Percentiles rank a stretch among this genome's conserved stretches.
These are phyloP conservation scores for Melanostoma scalare DNA, from an alignment of 2,888 invertebrate species.

Conservation along the genomic window DNA sequence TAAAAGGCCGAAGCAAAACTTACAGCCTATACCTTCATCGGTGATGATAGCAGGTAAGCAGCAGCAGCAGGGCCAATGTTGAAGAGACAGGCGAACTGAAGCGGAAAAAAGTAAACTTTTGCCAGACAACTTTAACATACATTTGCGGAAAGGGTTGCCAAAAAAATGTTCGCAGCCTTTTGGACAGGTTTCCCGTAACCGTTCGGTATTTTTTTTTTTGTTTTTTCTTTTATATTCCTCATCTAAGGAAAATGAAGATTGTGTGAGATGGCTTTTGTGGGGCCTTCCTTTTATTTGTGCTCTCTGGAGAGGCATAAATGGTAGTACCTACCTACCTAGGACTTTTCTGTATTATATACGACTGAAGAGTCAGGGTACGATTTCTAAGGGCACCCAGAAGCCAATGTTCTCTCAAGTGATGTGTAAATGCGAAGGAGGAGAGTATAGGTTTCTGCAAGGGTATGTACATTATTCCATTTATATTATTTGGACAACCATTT, in stretches of 20 bases:
- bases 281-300: constrained; percentile 49
- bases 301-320: constrained; percentile 62
- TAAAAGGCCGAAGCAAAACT: constrained; percentile 62
- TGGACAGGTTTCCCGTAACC: constrained; percentile 39
- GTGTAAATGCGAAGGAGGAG: constrained; percentile 54
- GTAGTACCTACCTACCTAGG: constrained; percentile 24
- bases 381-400: constrained; percentile 66
- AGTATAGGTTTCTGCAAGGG: constrained; percentile 4
- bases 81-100: constrained; percentile 27
- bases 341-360: constrained; percentile 55
- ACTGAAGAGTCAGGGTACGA: constrained; percentile 52
- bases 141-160: constrained; percentile 71
- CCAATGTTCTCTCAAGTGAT: constrained; percentile 71
- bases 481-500: constrained; percentile 40
- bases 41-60: constrained; percentile 63
- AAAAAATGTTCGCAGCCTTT: constrained; percentile 64
- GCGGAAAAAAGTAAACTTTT: constrained; percentile 54
- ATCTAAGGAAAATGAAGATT: no score
- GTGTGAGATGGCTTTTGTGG: constrained; percentile 5
- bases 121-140: constrained; percentile 69
- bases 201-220: constrained; percentile 11
- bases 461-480: constrained; percentile 49
- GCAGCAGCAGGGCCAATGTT: constrained; percentile 1
- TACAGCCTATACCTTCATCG: constrained; percentile 48
- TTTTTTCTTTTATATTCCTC: constrained; percentile 8